A percentile compares a stretch with the other conserved stretches of the same genome.
Conservation (phyloP, 2,113 vertebrate genomes). For the Cyanoliseus patagonus region DNA sequence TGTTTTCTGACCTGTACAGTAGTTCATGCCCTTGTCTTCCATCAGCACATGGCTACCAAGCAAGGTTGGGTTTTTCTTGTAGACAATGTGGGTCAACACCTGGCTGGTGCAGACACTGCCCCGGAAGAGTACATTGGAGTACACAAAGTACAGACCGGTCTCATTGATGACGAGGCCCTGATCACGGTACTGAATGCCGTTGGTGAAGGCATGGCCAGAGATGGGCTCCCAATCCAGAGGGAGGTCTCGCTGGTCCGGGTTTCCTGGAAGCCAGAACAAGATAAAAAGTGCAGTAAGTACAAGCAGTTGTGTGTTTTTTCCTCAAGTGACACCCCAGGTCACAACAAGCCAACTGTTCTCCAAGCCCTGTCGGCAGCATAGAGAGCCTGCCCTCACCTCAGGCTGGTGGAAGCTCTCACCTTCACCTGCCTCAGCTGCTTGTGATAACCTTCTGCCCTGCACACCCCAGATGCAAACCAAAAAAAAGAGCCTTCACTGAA, state of each 20-base stretch:
- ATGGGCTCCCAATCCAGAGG: conserved; percentile 81
- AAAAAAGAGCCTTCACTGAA: not conserved
- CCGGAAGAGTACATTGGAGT: conserved; percentile 83
- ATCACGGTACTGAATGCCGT: conserved; percentile 75
- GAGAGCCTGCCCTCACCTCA: not conserved
- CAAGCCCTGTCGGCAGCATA: not conserved
- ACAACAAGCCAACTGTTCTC: not conserved
- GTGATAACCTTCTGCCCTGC: not conserved
- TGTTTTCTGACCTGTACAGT: conserved; percentile 28
- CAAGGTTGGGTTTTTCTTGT: conserved; percentile 61
- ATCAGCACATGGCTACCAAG: conserved; percentile 67
- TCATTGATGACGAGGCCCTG: conserved; percentile 80
- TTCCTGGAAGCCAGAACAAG: conserved; percentile 55
- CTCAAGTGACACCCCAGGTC: not conserved
- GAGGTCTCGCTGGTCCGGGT: conserved; percentile 18
- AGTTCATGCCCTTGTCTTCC: conserved; percentile 71
- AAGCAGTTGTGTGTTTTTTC: not conserved
- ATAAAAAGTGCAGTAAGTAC: not conserved
- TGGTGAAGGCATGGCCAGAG: conserved; percentile 72
- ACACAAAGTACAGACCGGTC: conserved; percentile 84
- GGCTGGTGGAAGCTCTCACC: not conserved
- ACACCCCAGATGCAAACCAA: not conserved
- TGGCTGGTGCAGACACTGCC: conserved; percentile 64
- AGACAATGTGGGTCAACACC: conserved; percentile 74
- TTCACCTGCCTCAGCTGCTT: not conserved